These are phyloP conservation scores for Colossoma macropomum DNA, from an alignment of 2,113 vertebrate genomes.

Conservation along the genomic window DNA sequence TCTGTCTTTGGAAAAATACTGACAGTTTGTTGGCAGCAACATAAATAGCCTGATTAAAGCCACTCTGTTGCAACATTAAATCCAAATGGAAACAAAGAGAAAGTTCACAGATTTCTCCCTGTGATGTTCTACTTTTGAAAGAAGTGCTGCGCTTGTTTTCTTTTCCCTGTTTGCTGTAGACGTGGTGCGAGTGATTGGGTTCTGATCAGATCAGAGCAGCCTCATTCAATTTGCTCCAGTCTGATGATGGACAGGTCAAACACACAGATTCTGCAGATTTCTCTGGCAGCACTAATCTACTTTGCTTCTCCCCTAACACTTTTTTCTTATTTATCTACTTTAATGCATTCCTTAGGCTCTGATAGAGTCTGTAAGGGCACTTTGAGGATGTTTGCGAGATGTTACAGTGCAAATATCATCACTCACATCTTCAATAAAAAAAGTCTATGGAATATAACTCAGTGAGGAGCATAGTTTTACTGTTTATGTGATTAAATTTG, in stretches of 20 bases:
- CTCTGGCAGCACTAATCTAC: constrained; percentile 47
- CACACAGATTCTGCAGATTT: constrained; percentile 40
- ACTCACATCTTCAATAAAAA: constrained; percentile 54
- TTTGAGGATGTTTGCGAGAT: neutral
- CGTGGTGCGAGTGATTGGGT: neutral
- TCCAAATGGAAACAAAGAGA: neutral
- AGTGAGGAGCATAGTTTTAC: neutral
- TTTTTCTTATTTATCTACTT: constrained; percentile 59
- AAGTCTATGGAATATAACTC: constrained; percentile 11
- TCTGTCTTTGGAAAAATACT: constrained; percentile 45
- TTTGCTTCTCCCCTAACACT: constrained; percentile 39
- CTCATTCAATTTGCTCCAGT: neutral
- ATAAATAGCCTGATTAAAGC: constrained; percentile 55
- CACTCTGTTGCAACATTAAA: neutral
- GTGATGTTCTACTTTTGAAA: constrained; percentile 4
- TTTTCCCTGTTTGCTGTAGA: neutral
- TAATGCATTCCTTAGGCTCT: constrained; percentile 56
- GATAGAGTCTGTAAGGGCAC: constrained; percentile 16
- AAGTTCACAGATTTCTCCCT: constrained; percentile 38
- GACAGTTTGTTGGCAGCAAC: neutral
- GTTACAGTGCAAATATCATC: neutral
- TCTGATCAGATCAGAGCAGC: constrained; percentile 3
- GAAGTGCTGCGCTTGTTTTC: neutral
- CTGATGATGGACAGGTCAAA: constrained; percentile 1
- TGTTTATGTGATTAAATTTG: neutral